phyloP scores from a whole-genome alignment of 2,888 invertebrate species.

The Cryptocephalus primarius region DNA sequence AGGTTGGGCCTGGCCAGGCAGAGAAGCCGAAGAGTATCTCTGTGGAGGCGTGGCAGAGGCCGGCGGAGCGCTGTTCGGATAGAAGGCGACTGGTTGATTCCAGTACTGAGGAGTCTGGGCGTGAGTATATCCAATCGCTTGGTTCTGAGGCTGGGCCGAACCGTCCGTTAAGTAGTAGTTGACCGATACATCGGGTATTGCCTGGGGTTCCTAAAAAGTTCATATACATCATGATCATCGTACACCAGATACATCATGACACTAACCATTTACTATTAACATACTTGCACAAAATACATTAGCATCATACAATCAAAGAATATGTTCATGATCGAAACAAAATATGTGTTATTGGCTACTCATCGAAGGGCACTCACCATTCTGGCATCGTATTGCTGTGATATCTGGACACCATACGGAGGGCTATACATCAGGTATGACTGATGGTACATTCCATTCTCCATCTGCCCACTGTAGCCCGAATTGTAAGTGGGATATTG shows the following conservation, averaged over 20 bases:
- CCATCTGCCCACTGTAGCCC: neutral
- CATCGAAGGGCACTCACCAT: constrained; percentile 21
- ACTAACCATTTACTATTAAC: neutral
- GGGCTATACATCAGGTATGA: constrained; percentile 30
- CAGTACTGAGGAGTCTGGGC: constrained; percentile 19
- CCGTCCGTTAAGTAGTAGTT: constrained; percentile 25
- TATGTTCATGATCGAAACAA: no score
- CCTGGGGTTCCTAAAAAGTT: constrained; percentile 23
- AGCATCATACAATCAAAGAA: no score
- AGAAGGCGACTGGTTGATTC: constrained; percentile 28
- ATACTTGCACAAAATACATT: neutral
- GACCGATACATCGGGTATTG: constrained; percentile 22
- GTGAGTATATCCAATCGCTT: constrained; percentile 17
- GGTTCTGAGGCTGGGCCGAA: constrained; percentile 11
- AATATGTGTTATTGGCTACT: no score
- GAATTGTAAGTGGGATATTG: no score
- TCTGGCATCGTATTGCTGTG: constrained; percentile 29
- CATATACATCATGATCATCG: no score
- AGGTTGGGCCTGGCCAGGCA: constrained; percentile 2
- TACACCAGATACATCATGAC: no score
- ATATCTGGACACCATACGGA: constrained; percentile 29
- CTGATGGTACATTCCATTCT: constrained; percentile 23
- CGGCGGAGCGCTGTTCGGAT: constrained; percentile 21
- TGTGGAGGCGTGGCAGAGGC: constrained; percentile 18
- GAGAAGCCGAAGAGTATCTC: constrained; percentile 19